Percentiles rank a stretch among this genome's conserved stretches.
Evolutionary conservation across 2,888 invertebrate species (phyloP).

Genomic region (Omphaloscelis lunosa): DNA sequence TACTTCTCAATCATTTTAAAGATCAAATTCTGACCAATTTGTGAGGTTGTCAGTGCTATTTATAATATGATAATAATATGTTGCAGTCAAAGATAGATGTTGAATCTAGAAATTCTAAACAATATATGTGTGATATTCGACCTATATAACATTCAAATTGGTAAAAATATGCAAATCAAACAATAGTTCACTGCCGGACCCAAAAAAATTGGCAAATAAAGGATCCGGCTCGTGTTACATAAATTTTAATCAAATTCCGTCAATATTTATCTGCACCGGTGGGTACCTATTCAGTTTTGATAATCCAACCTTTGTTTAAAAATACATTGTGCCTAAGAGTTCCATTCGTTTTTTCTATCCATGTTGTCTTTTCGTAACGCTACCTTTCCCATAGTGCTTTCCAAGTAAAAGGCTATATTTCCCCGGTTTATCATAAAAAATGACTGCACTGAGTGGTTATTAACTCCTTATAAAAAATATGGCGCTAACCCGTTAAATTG

Average conservation of each 20-base stretch:
- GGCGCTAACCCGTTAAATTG: neutral
- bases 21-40: neutral
- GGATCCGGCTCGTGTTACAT: conserved; percentile 16
- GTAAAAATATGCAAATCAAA: conserved; percentile 44
- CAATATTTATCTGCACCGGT: conserved; percentile 25
- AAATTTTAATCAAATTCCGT: conserved; percentile 36
- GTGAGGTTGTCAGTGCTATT: neutral
- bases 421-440: neutral
- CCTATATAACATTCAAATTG: neutral
- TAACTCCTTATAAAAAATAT: conserved; percentile 10
- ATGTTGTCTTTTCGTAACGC: neutral
- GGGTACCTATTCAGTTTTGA: conserved; percentile 19
- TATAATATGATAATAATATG: neutral
- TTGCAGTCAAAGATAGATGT: neutral
- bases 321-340: neutral
- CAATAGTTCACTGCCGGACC: conserved; percentile 33
- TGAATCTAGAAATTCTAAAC: neutral
- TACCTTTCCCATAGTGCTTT: neutral
- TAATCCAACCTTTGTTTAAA: conserved; percentile 9
- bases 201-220: conserved; percentile 47
- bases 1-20: neutral
- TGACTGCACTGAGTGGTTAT: neutral
- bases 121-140: neutral
- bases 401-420: neutral
- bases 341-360: too few relatives aligned